Percentiles rank a stretch among this genome's conserved stretches.
Conservation (phyloP, 1,140 invertebrate species). For the Calycopis cecrops region DNA sequence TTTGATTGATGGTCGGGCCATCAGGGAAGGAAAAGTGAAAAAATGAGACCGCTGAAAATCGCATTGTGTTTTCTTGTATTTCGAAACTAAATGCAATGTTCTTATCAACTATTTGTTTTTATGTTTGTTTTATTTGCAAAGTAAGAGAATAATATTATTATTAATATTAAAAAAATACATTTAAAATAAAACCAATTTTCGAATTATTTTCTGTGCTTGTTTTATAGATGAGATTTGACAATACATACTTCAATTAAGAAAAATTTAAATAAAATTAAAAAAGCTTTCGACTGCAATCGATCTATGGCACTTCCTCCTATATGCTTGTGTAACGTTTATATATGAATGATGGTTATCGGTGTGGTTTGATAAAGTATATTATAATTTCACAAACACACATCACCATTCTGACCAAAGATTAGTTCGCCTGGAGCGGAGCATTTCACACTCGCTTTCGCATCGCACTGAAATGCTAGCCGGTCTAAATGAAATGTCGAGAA, state of each 20-base stretch:
- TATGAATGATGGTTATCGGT: too few relatives aligned
- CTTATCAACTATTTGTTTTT: background rate
- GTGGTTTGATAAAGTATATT: too few relatives aligned
- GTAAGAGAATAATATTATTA: background rate
- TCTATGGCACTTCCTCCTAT: too few relatives aligned
- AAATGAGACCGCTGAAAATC: background rate
- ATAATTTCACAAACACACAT: too few relatives aligned
- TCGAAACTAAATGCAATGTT: background rate
- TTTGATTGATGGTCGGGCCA: conserved; percentile 8
- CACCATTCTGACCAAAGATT: background rate
- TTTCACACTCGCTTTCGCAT: conserved; percentile 17
- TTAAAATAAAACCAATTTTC: too few relatives aligned
- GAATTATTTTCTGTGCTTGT: too few relatives aligned
- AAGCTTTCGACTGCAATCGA: too few relatives aligned
- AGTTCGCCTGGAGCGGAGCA: conserved; percentile 4
- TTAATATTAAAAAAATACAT: too few relatives aligned
- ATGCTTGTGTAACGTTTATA: too few relatives aligned
- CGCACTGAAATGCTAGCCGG: conserved; percentile 10
- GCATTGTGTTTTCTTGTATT: background rate
- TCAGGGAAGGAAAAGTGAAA: conserved; percentile 7
- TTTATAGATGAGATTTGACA: too few relatives aligned
- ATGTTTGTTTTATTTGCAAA: background rate
- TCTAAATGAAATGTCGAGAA: conserved; percentile 20
- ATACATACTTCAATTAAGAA: too few relatives aligned
- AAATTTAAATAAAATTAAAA: too few relatives aligned